phyloP scores from a whole-genome alignment of 2,797 vertebrate species.

The Urophycis tenuis region DNA sequence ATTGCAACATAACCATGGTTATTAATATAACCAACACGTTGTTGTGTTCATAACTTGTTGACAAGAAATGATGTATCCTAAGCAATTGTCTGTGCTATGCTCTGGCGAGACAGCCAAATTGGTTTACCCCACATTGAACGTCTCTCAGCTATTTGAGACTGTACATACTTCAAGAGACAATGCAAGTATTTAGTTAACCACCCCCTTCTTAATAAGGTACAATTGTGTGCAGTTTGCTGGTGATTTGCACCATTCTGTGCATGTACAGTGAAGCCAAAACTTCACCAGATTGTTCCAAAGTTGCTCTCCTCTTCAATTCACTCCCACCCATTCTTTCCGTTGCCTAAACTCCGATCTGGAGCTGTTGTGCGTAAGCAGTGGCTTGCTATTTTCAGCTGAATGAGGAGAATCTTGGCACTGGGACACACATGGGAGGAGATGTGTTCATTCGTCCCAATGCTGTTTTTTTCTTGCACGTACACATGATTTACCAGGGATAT shows the following conservation, averaged over 20 bases:
- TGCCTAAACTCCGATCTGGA: slow-evolving; percentile 66
- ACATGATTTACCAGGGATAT: neutral
- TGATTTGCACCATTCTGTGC: slow-evolving; percentile 39
- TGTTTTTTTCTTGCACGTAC: slow-evolving; percentile 14
- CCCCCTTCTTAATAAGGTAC: neutral
- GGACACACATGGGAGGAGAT: slow-evolving; percentile 61
- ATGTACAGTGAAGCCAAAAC: slow-evolving; percentile 33
- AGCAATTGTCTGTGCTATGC: neutral
- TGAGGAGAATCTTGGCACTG: slow-evolving; percentile 65
- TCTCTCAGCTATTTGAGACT: slow-evolving; percentile 19
- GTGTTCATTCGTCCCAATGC: slow-evolving; percentile 57
- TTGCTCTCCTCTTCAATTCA: slow-evolving; percentile 43
- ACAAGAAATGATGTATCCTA: neutral
- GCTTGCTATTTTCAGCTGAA: slow-evolving; percentile 72
- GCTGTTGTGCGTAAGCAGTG: slow-evolving; percentile 66
- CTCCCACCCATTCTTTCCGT: slow-evolving; percentile 57
- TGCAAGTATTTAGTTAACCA: neutral
- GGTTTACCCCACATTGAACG: neutral
- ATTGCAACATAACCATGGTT: neutral
- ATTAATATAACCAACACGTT: neutral
- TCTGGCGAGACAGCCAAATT: neutral
- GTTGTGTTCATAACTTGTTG: neutral
- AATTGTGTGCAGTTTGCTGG: neutral
- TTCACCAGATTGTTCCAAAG: slow-evolving; percentile 39
- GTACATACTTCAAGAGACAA: neutral